Percentiles rank a stretch among this genome's conserved stretches.
These are phyloP conservation scores for Pristionchus arcanus DNA, from an alignment of 2,888 invertebrate genomes.

Conservation along the genomic window DNA sequence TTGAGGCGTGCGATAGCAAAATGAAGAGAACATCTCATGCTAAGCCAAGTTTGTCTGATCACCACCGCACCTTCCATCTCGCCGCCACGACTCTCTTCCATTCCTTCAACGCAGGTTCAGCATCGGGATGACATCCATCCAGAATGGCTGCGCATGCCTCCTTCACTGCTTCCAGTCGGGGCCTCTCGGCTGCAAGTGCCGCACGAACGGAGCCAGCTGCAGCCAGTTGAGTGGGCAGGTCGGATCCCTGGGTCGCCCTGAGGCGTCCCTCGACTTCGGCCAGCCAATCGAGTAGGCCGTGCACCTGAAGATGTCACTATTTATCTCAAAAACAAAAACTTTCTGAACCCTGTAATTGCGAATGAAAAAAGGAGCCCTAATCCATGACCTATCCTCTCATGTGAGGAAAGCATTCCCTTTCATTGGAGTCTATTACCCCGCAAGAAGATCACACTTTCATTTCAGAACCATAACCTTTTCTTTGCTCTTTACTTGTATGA, in stretches of 20 bases:
- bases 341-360: no score
- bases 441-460: no score
- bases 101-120: conserved; percentile 97
- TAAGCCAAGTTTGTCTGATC: no score
- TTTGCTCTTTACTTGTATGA: no score
- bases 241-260: conserved; percentile 51
- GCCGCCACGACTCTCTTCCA: conserved; percentile 98
- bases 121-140: conserved; percentile 95
- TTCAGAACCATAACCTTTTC: no score
- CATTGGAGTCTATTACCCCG: no score
- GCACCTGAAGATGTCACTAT: conserved; percentile 37
- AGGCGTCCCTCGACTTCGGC: conserved; percentile 63
- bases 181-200: conserved; percentile 4
- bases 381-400: no score
- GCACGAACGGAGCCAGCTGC: conserved; percentile 8
- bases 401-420: no score
- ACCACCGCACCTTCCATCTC: conserved; percentile 85
- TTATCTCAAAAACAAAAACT: no score
- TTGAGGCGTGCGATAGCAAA: no score
- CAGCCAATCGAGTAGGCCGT: conserved; percentile 67
- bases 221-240: not conserved
- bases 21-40: no score
- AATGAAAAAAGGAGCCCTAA: no score
- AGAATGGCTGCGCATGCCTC: conserved; percentile 88
- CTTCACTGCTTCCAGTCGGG: conserved; percentile 82